Conservation (phyloP, 2,797 vertebrate species). For the Danio tinwini region DNA sequence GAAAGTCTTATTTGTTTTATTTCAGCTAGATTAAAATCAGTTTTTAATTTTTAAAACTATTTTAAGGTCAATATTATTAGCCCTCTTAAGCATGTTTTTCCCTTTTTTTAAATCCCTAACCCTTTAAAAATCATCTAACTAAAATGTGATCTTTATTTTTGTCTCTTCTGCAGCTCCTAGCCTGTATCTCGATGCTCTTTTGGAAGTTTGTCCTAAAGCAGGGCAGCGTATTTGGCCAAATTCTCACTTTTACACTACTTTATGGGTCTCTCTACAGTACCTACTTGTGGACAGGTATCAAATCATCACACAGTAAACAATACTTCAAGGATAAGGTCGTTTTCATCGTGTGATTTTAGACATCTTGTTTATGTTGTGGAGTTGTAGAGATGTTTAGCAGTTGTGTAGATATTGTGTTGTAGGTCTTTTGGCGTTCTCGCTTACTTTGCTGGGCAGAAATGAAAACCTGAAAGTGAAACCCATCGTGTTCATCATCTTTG, state of each 20-base stretch:
- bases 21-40: too few relatives aligned
- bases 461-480: slow-evolving; percentile 85
- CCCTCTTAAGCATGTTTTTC: too few relatives aligned
- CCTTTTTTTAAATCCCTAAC: not conserved
- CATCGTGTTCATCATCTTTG: slow-evolving; percentile 86
- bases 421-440: slow-evolving; percentile 92
- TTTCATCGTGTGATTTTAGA: slow-evolving; percentile 6
- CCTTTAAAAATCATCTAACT: not conserved
- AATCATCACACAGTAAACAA: not conserved
- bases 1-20: too few relatives aligned
- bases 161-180: slow-evolving; percentile 82
- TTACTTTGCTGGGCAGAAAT: slow-evolving; percentile 89
- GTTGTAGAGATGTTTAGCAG: slow-evolving; percentile 51
- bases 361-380: slow-evolving; percentile 37
- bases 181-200: slow-evolving; percentile 91
- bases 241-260: slow-evolving; percentile 88
- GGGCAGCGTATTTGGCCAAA: slow-evolving; percentile 82
- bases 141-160: slow-evolving; percentile 1
- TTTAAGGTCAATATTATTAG: too few relatives aligned
- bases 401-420: slow-evolving; percentile 58
- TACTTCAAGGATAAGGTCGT: not conserved
- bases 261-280: slow-evolving; percentile 97
- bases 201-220: slow-evolving; percentile 91
- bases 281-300: slow-evolving; percentile 93
- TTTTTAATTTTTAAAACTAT: too few relatives aligned